A percentile compares a stretch with the other conserved stretches of the same genome.
Evolutionary conservation across 1,140 invertebrate genomes (phyloP).

Genomic region (Stratiolaelaps scimitus): DNA sequence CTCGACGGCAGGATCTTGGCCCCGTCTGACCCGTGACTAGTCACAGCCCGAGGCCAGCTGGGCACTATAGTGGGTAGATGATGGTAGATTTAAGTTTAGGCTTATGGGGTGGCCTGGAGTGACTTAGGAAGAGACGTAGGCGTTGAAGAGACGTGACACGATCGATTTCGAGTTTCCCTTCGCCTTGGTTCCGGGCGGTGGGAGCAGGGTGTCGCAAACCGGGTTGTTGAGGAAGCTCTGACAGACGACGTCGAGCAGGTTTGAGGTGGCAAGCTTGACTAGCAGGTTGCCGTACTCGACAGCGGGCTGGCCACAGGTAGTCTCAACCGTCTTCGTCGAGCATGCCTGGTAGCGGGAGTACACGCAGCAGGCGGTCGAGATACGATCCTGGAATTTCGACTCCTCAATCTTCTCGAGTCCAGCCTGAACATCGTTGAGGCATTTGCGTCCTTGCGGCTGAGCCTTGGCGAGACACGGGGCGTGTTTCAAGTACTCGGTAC

Average conservation of each 20-base stretch:
- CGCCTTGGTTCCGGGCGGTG: constrained; percentile 20
- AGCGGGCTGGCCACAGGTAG: constrained; percentile 9
- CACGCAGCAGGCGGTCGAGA: constrained; percentile 32
- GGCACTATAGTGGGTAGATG: no score
- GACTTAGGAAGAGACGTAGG: constrained; percentile 16
- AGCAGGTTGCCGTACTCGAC: constrained; percentile 19
- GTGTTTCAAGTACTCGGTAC: constrained; percentile 32
- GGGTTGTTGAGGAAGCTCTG: constrained; percentile 25
- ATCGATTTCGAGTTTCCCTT: constrained; percentile 27
- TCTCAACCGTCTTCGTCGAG: constrained; percentile 16
- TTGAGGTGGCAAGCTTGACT: not conserved
- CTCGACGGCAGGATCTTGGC: no score
- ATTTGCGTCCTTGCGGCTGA: constrained; percentile 22
- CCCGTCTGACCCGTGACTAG: no score
- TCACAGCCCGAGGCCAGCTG: no score
- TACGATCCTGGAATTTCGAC: constrained; percentile 1
- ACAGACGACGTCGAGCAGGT: constrained; percentile 14
- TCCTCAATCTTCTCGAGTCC: constrained; percentile 26
- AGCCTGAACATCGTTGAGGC: constrained; percentile 26
- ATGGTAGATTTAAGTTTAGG: no score
- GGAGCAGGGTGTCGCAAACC: constrained; percentile 15
- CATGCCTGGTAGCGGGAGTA: constrained; percentile 32
- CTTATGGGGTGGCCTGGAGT: no score
- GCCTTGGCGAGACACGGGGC: constrained; percentile 34
- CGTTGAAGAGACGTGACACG: constrained; percentile 26